Percentiles rank a stretch among this genome's conserved stretches.
phyloP scores from a whole-genome alignment of 2,888 invertebrate species.

The Lasioglossum morio region DNA sequence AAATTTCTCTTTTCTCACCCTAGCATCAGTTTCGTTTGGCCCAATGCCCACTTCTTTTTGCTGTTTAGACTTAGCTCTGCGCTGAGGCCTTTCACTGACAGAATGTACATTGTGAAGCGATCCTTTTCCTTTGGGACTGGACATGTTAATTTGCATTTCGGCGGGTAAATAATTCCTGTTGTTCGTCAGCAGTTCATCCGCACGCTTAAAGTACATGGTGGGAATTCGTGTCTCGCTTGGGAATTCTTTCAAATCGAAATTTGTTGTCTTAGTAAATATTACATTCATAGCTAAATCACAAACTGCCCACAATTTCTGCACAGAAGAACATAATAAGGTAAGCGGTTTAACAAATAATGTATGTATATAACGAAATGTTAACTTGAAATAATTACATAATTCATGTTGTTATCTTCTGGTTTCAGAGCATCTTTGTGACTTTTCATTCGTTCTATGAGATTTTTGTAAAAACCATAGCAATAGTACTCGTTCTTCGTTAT shows the following conservation, averaged over 20 bases:
- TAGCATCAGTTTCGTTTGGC: conserved; percentile 87
- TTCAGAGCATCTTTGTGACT: conserved; percentile 95
- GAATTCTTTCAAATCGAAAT: conserved; percentile 95
- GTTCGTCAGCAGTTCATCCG: conserved; percentile 90
- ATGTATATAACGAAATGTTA: conserved; percentile 2
- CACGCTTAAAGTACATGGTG: conserved; percentile 94
- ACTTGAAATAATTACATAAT: conserved; percentile 89
- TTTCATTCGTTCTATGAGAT: conserved; percentile 97
- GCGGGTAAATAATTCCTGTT: conserved; percentile 92
- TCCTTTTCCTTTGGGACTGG: conserved; percentile 82
- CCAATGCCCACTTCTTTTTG: conserved; percentile 86
- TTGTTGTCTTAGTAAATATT: conserved; percentile 93
- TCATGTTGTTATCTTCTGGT: conserved; percentile 92
- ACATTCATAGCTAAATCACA: conserved; percentile 98
- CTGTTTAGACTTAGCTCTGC: conserved; percentile 85
- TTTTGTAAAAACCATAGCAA: conserved; percentile 97
- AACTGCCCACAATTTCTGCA: conserved; percentile 97
- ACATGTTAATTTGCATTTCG: conserved; percentile 89
- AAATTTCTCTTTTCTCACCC: conserved; percentile 83
- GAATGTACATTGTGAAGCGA: conserved; percentile 80
- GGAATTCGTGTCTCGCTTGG: conserved; percentile 94
- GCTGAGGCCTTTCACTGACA: conserved; percentile 81
- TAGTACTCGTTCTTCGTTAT: conserved; percentile 97
- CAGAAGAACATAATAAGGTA: conserved; percentile 17
- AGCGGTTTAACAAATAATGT: conserved; percentile 11